phyloP scores from a whole-genome alignment of 2,113 vertebrate genomes.

The Calypte anna region DNA sequence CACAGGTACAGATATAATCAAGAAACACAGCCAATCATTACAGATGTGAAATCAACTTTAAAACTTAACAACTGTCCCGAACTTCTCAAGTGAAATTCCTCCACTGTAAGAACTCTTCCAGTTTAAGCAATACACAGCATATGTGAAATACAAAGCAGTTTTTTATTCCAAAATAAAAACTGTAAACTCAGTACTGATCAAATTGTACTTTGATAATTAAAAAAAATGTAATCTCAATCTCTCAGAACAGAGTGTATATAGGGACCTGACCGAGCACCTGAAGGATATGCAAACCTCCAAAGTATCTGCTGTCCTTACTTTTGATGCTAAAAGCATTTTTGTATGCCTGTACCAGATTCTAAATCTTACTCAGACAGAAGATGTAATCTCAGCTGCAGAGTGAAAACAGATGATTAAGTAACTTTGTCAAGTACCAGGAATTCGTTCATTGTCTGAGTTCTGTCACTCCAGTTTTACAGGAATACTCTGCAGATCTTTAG shows the following conservation, averaged over 20 bases:
- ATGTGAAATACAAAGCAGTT: neutral
- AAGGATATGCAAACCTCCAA: neutral
- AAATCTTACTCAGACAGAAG: neutral
- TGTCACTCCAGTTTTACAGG: neutral
- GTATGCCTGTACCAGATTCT: neutral
- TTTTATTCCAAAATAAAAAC: neutral
- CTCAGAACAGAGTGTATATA: no score
- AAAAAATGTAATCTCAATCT: neutral
- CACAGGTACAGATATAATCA: neutral
- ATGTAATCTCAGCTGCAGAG: neutral
- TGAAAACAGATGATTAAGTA: neutral
- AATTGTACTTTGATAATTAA: neutral
- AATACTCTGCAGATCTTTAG: neutral
- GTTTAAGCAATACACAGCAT: neutral
- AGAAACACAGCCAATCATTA: constrained; percentile 4
- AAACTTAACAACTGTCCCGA: neutral
- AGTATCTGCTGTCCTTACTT: neutral
- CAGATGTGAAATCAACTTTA: constrained; percentile 5
- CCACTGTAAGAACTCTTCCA: neutral
- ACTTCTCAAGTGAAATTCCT: neutral
- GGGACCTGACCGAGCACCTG: neutral
- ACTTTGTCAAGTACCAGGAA: neutral
- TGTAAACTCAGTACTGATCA: neutral
- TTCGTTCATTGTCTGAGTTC: neutral
- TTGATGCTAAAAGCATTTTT: neutral